These are phyloP conservation scores for Arion vulgaris DNA, from an alignment of 1,140 invertebrate species.

Conservation along the genomic window DNA sequence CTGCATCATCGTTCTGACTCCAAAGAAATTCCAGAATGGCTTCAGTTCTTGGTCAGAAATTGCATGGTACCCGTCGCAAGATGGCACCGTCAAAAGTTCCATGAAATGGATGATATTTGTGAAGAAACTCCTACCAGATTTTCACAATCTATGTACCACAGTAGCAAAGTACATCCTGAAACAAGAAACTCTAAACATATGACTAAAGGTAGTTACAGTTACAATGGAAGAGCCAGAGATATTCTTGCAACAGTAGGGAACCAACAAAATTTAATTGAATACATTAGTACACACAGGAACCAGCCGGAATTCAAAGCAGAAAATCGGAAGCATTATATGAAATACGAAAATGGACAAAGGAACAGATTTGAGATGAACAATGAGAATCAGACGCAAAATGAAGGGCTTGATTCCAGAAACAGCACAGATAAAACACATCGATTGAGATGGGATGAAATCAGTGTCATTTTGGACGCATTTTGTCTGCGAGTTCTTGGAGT, in stretches of 20 bases:
- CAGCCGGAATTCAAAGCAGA: not conserved
- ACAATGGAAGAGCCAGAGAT: not conserved
- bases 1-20: not conserved
- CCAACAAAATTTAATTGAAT: not conserved
- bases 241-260: no score
- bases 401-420: no score
- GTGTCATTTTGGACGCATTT: not conserved
- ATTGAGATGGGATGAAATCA: not conserved
- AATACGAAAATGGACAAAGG: not conserved
- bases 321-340: not conserved
- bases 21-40: not conserved
- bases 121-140: not conserved
- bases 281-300: not conserved
- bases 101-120: not conserved
- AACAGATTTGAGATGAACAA: not conserved
- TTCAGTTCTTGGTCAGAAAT: not conserved
- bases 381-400: not conserved
- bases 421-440: no score
- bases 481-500: conserved; percentile 10
- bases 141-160: not conserved
- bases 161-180: not conserved
- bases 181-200: not conserved
- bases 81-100: not conserved
- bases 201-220: not conserved
- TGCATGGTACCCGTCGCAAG: not conserved